A percentile compares a stretch with the other conserved stretches of the same genome.
These are phyloP conservation scores for Gallinago jamesoni DNA, from an alignment of 2,113 vertebrate species.

Conservation along the genomic window DNA sequence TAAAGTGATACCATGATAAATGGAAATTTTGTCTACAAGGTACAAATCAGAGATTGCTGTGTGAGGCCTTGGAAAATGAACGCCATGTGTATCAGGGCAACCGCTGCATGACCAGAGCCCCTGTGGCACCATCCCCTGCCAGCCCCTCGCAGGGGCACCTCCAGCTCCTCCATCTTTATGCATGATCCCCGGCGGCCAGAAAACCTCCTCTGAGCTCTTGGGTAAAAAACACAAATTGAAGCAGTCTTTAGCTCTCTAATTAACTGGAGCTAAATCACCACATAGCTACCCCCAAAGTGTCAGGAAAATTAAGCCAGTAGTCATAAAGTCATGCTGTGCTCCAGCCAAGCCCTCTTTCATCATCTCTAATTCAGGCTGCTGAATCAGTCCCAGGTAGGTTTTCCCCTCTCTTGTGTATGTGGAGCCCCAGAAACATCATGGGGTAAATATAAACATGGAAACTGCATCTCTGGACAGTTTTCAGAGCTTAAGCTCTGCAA, in stretches of 20 bases:
- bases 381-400: neutral
- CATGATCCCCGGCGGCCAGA: neutral
- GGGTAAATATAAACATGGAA: neutral
- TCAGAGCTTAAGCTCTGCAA: neutral
- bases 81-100: neutral
- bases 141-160: neutral
- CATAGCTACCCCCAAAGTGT: neutral
- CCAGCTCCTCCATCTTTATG: neutral
- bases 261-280: neutral
- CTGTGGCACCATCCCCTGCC: neutral
- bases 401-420: neutral
- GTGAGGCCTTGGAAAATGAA: neutral
- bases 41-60: neutral
- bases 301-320: neutral
- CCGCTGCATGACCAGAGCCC: fast-evolving
- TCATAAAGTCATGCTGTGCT: neutral
- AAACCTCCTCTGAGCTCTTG: neutral
- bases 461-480: neutral
- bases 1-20: neutral
- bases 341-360: neutral
- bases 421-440: neutral
- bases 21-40: neutral
- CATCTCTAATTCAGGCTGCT: neutral
- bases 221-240: neutral
- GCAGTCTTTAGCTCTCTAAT: neutral